phyloP scores from a whole-genome alignment of 2,888 invertebrate genomes.

The Aphodius granarius region DNA sequence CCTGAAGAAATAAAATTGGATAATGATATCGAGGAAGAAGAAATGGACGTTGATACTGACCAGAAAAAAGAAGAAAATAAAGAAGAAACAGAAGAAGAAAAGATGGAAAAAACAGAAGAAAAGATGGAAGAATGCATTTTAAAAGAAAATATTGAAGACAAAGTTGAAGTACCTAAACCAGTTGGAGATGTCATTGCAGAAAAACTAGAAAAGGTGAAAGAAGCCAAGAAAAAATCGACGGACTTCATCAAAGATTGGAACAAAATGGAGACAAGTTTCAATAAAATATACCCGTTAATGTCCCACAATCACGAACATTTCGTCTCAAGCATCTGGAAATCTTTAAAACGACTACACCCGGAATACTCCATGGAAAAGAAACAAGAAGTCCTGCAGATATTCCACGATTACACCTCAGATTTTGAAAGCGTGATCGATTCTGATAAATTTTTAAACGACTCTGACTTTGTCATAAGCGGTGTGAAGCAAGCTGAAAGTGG shows the following conservation, averaged over 20 bases:
- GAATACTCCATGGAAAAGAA: slow-evolving; percentile 18
- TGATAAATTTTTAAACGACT: slow-evolving; percentile 10
- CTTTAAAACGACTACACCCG: slow-evolving; percentile 24
- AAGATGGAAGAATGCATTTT: no score
- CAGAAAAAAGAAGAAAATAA: slow-evolving; percentile 21
- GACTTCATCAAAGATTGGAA: slow-evolving; percentile 7
- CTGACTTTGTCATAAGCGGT: slow-evolving; percentile 1
- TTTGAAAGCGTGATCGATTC: not conserved
- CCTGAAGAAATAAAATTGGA: slow-evolving; percentile 35
- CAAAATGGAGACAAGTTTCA: slow-evolving; percentile 23
- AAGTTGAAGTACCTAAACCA: slow-evolving; percentile 1
- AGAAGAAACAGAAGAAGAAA: slow-evolving; percentile 22
- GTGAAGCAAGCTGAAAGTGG: slow-evolving; percentile 5
- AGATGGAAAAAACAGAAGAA: slow-evolving; percentile 18
- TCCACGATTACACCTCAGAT: slow-evolving; percentile 12
- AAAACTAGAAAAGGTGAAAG: not conserved
- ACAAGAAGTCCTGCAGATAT: slow-evolving; percentile 16
- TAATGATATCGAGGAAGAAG: slow-evolving; percentile 57
- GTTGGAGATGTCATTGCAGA: not conserved
- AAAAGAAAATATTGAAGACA: no score
- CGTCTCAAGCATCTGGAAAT: slow-evolving; percentile 20
- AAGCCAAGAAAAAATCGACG: not conserved
- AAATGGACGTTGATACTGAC: slow-evolving; percentile 57
- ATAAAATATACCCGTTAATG: slow-evolving; percentile 23
- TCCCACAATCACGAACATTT: slow-evolving; percentile 24